Base-by-base conservation (phyloP, 2,797 vertebrate genomes). In the Lepilemur septentrionalis region DNA sequence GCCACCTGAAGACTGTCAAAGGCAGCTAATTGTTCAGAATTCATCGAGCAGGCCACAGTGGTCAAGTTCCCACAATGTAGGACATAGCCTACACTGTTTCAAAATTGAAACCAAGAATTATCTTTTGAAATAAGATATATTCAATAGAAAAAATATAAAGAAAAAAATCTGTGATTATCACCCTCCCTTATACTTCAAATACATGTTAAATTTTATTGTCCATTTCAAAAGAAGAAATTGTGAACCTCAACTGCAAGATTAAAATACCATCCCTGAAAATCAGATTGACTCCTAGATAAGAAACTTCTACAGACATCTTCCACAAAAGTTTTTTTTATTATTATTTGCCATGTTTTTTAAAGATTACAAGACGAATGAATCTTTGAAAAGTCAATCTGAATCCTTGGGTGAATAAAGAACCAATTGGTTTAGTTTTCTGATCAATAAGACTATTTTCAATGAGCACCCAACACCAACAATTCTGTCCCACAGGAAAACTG, bases 361-460 rank as follows among this genome's bases (percentile, higher is more conserved):
- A 67, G n/a, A 75, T 86, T 83, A 83, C 9, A 20, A 85, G 48
- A 86, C 46, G 32, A 88, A 88, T 38, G 84, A 59, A 30, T 28
- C n/a, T 87, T 89, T 81, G 76, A 93, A 65, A 81, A 90, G 72
- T 85, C 57, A 46, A 43, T 70, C 73, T 84, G 88, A 86, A 78
- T 86, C 63, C 65, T 91, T 57, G 28, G 38, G 63, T 79, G 61
- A 95, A 83, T 75, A 55, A 92, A 96, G 89, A 94, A 92, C 85
- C 35, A 50, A 46, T 22, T 79, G 89, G 50, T 61, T 96, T 92
- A 35, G 59, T 67, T 78, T 72, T 81, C 86, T 94, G 89, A 96
- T 96, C 94, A 97, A 79, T 97, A 85, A 81, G 55, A 63, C 52
- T 63, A 75, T 89, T 89, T 89, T 87, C n/a, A 83, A 9, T 86